These are phyloP conservation scores for Murina feae DNA, from an alignment of 2,113 vertebrate species.

Conservation along the genomic window DNA sequence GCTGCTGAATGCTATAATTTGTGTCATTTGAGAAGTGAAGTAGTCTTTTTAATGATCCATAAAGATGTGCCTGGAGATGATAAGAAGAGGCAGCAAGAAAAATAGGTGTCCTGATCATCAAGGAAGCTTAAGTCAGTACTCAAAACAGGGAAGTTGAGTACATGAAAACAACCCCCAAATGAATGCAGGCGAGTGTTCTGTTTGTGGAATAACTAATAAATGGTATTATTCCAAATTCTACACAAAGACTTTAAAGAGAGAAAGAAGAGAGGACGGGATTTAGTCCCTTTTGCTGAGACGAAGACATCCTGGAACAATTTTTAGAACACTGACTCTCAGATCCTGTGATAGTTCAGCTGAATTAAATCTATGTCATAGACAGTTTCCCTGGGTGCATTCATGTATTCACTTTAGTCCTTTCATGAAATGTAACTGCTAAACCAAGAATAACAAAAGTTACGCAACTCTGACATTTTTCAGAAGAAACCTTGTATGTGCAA, in stretches of 20 bases:
- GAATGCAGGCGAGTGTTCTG: neutral
- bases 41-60: neutral
- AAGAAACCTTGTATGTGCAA: neutral
- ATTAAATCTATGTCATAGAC: neutral
- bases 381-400: neutral
- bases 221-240: neutral
- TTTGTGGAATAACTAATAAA: neutral
- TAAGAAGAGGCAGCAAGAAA: neutral
- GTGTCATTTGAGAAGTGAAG: neutral
- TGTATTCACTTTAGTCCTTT: neutral
- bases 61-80: neutral
- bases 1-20: neutral
- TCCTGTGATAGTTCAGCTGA: neutral
- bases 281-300: neutral
- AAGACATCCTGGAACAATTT: neutral
- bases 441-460: constrained; percentile 31
- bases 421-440: neutral
- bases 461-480: neutral
- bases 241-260: neutral
- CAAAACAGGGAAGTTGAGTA: neutral
- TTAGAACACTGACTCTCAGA: neutral
- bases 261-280: neutral
- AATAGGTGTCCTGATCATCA: neutral
- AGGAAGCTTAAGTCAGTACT: neutral
- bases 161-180: constrained; percentile 7